Evolutionary conservation across 2,888 invertebrate species (phyloP), one percentile per base, ranked within the genome.

Genomic region (Anorthoa munda): DNA sequence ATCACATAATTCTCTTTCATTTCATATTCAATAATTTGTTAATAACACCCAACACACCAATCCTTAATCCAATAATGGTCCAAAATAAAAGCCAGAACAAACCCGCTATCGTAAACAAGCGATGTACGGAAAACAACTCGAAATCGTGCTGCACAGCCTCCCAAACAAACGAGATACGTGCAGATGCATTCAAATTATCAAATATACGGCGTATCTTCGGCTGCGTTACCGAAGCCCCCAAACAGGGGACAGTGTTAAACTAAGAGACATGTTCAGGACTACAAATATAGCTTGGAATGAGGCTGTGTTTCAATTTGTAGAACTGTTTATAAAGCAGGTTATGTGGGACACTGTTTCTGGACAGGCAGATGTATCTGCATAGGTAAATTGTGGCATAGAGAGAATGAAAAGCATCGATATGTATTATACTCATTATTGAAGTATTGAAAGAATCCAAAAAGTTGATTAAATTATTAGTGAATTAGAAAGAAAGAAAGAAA

Each of bases 171-270:
- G 56, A 72, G 68, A 65, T 67, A 75, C 85, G 85, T 86, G 75
- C 73, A 76, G 71, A 72, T 82, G 80, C 82, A 86, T 85, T 73
- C 77, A 64, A 84, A 86, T 84, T 66, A 77, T 77, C 84, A 84
- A 75, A 79, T 72, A 77, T n/a, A 71, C 75, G 56, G 66, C 39
- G 53, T 72, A 75, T 81, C 75, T 80, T 83, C 50, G 50, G 21
- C 50, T 59, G 66, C 31, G 50, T 67, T 48, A 17, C 39, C 21
- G 23, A 61, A 45, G 56, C 83, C 75, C 75, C 83, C 69, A 79
- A 83, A 75, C 70, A 79, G 45, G 56, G 45, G 13, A 39, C 39
- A 39, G n/a, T 81, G 77, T 81, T 82, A 77, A 77, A 74, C 77
- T 77, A 77, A 59, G 77, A 55, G 59, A 51, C 65, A 72, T 69